phyloP scores from a whole-genome alignment of 1,140 invertebrate genomes.

The Bombus pascuorum region DNA sequence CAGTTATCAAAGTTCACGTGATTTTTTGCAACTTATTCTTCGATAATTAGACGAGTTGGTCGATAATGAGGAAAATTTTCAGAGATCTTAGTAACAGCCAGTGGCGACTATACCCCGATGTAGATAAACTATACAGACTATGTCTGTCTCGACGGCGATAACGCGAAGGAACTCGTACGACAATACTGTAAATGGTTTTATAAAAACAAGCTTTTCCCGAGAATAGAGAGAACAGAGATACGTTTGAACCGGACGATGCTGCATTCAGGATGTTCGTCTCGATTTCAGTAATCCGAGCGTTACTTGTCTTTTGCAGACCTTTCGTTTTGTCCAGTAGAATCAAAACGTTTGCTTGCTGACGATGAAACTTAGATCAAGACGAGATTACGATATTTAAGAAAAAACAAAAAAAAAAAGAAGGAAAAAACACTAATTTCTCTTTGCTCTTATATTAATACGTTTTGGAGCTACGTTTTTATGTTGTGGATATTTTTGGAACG shows the following conservation, averaged over 20 bases:
- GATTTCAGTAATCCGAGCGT: slow-evolving; percentile 21
- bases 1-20: not conserved
- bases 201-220: not conserved
- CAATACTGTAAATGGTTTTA: not conserved
- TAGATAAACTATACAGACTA: not conserved
- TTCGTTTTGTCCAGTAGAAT: not conserved
- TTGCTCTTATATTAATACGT: no score
- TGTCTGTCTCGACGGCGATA: not conserved
- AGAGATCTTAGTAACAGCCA: not conserved
- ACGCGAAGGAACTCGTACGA: not conserved
- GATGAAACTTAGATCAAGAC: not conserved
- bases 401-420: no score
- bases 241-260: not conserved
- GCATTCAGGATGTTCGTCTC: not conserved
- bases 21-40: not conserved
- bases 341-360: no score
- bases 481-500: no score
- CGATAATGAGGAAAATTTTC: not conserved
- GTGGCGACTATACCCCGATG: not conserved
- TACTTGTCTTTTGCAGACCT: not conserved
- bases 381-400: no score
- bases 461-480: no score
- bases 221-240: not conserved
- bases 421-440: no score
- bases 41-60: not conserved